phyloP scores from a whole-genome alignment of 2,797 vertebrate genomes.

The Thunnus albacares region DNA sequence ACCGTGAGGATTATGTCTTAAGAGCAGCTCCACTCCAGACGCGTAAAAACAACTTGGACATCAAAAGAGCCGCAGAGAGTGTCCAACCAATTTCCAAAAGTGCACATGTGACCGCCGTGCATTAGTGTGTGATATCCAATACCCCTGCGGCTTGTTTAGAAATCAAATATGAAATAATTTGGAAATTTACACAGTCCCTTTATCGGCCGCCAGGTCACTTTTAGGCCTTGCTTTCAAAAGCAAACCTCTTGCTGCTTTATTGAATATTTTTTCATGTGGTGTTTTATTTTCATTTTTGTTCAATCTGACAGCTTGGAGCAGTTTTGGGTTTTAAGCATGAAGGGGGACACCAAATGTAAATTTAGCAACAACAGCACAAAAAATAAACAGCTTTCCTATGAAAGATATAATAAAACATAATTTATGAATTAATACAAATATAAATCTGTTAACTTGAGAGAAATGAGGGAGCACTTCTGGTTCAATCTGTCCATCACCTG shows the following conservation, averaged over 20 bases:
- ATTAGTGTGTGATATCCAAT: slow-evolving; percentile 77
- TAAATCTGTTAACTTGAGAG: slow-evolving; percentile 43
- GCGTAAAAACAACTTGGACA: slow-evolving; percentile 75
- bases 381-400: slow-evolving; percentile 29
- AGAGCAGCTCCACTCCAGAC: slow-evolving; percentile 67
- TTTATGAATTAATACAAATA: slow-evolving; percentile 33
- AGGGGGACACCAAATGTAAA: slow-evolving; percentile 38
- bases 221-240: slow-evolving; percentile 70
- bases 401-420: slow-evolving; percentile 44
- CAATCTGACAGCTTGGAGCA: slow-evolving; percentile 41
- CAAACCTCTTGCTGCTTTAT: slow-evolving; percentile 59
- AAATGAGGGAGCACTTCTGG: slow-evolving; percentile 40
- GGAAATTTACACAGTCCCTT: slow-evolving; percentile 74
- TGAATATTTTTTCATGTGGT: slow-evolving; percentile 55
- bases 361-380: slow-evolving; percentile 43
- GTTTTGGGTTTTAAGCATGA: slow-evolving; percentile 20
- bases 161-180: slow-evolving; percentile 83
- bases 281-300: slow-evolving; percentile 60
- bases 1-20: slow-evolving; percentile 78
- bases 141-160: slow-evolving; percentile 80
- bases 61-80: slow-evolving; percentile 76
- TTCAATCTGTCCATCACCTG: slow-evolving; percentile 63
- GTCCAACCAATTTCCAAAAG: slow-evolving; percentile 68
- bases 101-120: slow-evolving; percentile 71
- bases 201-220: slow-evolving; percentile 70